Evolutionary conservation across 2,797 vertebrate genomes (phyloP).

Genomic region (Petrocephalus schoutedeni): DNA sequence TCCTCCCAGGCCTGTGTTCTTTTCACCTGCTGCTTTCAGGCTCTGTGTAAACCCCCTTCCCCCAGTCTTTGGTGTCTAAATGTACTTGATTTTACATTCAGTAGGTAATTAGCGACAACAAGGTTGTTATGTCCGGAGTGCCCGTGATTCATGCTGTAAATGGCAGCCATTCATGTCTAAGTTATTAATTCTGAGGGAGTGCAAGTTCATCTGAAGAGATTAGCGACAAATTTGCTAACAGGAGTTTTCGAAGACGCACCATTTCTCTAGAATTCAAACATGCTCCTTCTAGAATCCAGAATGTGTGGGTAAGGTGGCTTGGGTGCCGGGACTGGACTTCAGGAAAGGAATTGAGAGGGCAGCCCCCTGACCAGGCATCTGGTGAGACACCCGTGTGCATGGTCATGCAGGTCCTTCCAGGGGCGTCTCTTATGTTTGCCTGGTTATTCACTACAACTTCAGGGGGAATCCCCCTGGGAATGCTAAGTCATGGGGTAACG

Average conservation of each 20-base stretch:
- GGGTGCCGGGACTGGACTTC: background rate
- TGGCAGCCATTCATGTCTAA: conserved; percentile 66
- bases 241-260: conserved; percentile 24
- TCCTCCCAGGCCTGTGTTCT: background rate
- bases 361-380: background rate
- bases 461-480: background rate
- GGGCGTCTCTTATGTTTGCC: background rate
- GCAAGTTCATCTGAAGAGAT: conserved; percentile 71
- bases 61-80: conserved; percentile 61
- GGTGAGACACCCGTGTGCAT: background rate
- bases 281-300: background rate
- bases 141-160: conserved; percentile 68
- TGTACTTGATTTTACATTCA: conserved; percentile 79
- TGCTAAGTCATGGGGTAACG: background rate
- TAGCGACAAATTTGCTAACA: conserved; percentile 68
- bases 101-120: conserved; percentile 75
- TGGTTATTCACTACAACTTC: background rate
- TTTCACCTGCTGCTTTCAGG: conserved; percentile 11
- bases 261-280: background rate
- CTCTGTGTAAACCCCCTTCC: conserved; percentile 10
- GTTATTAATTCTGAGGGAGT: conserved; percentile 65
- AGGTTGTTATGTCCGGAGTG: conserved; percentile 77
- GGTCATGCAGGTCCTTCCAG: background rate
- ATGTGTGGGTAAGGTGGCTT: background rate
- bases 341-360: background rate